These are phyloP conservation scores for Manacus vitellinus DNA, from an alignment of 2,113 vertebrate species.

Conservation along the genomic window DNA sequence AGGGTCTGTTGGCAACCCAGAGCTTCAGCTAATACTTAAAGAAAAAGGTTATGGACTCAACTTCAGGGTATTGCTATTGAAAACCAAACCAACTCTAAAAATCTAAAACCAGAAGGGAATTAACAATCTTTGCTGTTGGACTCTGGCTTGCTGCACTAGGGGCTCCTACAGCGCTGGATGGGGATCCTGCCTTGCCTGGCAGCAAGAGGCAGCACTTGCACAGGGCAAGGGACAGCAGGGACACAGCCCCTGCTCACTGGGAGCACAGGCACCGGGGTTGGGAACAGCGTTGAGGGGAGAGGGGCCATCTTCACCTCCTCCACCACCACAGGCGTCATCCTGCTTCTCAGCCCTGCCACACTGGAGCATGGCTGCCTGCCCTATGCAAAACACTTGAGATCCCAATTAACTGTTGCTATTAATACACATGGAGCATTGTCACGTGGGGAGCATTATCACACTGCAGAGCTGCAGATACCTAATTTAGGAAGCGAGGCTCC, in stretches of 20 bases:
- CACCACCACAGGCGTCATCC: accelerated
- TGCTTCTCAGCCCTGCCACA: neutral
- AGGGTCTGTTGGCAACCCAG: neutral
- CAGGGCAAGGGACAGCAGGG: neutral
- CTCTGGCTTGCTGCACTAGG: accelerated
- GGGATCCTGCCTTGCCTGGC: neutral
- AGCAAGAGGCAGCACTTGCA: neutral
- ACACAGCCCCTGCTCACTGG: neutral
- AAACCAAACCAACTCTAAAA: neutral
- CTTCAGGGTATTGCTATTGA: neutral
- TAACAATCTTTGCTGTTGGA: neutral
- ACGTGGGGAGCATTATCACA: neutral
- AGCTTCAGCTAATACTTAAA: neutral
- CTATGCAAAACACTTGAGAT: slow-evolving; percentile 10
- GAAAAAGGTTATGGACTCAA: neutral
- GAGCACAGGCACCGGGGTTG: accelerated
- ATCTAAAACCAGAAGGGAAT: neutral
- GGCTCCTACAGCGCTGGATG: neutral
- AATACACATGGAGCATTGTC: neutral
- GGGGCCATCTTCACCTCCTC: neutral
- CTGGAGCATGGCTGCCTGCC: neutral
- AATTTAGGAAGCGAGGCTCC: slow-evolving; percentile 10
- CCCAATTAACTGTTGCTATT: slow-evolving; percentile 35
- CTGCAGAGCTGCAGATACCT: neutral
- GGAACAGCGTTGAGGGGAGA: neutral